A percentile compares a stretch with the other conserved stretches of the same genome.
Conservation (phyloP, 1,140 invertebrate species). For the Zaprionus gabonicus region DNA sequence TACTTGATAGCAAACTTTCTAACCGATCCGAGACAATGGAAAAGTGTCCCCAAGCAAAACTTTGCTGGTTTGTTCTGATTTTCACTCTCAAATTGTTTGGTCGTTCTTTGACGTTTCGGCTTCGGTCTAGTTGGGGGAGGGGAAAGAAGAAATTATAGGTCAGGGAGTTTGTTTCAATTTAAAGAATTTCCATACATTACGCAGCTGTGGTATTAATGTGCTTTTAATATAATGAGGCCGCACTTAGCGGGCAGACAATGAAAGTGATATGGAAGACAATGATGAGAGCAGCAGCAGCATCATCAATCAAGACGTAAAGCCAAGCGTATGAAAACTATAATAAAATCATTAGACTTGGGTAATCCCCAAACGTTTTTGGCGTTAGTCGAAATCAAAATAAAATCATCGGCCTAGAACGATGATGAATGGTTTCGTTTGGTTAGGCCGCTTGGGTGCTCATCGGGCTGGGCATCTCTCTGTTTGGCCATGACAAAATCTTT, state of each 20-base stretch:
- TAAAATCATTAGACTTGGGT: slow-evolving; percentile 76
- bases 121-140: slow-evolving; percentile 10
- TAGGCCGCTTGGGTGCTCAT: slow-evolving; percentile 46
- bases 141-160: not conserved
- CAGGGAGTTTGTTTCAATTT: slow-evolving; percentile 36
- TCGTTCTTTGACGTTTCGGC: slow-evolving; percentile 36
- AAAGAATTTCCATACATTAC: slow-evolving; percentile 30
- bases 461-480: slow-evolving; percentile 18
- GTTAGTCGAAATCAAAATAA: slow-evolving; percentile 72
- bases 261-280: slow-evolving; percentile 32
- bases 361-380: slow-evolving; percentile 74
- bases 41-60: slow-evolving; percentile 38
- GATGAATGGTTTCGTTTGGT: slow-evolving; percentile 62
- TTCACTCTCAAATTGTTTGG: slow-evolving; percentile 44
- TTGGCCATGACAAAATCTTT: slow-evolving; percentile 70
- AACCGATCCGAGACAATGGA: slow-evolving; percentile 34
- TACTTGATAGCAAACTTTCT: not conserved
- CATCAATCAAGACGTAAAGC: slow-evolving; percentile 66
- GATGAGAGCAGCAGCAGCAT: slow-evolving; percentile 20
- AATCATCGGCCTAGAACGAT: slow-evolving; percentile 77
- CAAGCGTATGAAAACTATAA: slow-evolving; percentile 70
- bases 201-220: slow-evolving; percentile 30
- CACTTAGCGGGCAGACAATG: slow-evolving; percentile 46
- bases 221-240: slow-evolving; percentile 52
- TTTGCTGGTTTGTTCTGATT: slow-evolving; percentile 40